phyloP scores from a whole-genome alignment of 2,888 invertebrate species.

The Ceriagrion tenellum region DNA sequence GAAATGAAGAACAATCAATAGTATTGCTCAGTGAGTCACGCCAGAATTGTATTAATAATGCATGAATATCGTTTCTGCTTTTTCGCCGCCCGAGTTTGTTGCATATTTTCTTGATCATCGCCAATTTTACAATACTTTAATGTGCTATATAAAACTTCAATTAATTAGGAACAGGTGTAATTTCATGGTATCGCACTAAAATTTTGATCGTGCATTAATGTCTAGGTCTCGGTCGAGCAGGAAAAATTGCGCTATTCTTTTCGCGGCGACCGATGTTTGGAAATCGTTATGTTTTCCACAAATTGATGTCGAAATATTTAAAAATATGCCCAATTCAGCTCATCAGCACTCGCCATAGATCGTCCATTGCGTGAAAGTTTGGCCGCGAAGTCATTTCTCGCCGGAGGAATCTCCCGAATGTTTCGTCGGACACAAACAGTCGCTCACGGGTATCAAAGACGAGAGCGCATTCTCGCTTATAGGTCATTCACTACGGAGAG shows the following conservation, averaged over 20 bases:
- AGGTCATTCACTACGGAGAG: background rate
- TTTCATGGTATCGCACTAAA: background rate
- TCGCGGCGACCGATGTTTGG: background rate
- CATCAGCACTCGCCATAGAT: background rate
- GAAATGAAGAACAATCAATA: background rate
- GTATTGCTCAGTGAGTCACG: background rate
- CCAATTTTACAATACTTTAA: too few relatives aligned
- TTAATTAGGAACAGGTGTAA: too few relatives aligned
- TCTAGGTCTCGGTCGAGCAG: background rate
- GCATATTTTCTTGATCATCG: too few relatives aligned
- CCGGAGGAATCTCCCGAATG: conserved; percentile 18
- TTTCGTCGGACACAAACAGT: background rate
- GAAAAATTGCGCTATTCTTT: background rate
- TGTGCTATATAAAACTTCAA: too few relatives aligned
- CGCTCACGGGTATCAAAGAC: background rate
- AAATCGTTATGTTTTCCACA: background rate
- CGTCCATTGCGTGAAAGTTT: background rate
- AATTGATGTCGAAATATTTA: background rate
- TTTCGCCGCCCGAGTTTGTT: too few relatives aligned
- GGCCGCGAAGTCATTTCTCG: background rate
- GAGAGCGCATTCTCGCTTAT: background rate
- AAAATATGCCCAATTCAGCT: background rate
- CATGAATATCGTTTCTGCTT: background rate
- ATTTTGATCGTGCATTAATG: background rate
- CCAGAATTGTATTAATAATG: background rate